These are phyloP conservation scores for Murina feae DNA, from an alignment of 2,113 vertebrate species.

Conservation along the genomic window DNA sequence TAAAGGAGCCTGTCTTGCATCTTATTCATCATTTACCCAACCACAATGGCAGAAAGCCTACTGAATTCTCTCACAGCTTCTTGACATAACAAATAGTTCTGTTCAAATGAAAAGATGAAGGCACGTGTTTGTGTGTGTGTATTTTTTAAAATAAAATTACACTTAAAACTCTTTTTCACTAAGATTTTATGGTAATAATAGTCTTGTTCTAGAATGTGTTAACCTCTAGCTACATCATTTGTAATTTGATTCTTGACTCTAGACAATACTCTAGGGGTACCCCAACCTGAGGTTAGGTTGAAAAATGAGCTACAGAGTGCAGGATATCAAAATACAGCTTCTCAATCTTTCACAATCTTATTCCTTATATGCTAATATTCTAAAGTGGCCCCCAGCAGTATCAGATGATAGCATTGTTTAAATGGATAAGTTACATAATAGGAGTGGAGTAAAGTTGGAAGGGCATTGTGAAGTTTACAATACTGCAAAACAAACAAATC, in stretches of 20 bases:
- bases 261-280: neutral
- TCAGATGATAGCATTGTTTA: neutral
- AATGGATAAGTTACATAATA: neutral
- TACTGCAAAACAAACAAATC: neutral
- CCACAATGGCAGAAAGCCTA: slow-evolving; percentile 72
- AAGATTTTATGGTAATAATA: slow-evolving; percentile 59
- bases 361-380: neutral
- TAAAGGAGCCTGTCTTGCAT: slow-evolving; percentile 75
- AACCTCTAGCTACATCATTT: neutral
- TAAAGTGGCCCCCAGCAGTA: neutral
- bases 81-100: slow-evolving; percentile 79
- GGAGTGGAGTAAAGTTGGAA: neutral
- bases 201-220: slow-evolving; percentile 45
- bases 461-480: neutral
- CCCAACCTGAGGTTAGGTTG: neutral
- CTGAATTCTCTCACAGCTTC: slow-evolving; percentile 74
- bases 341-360: neutral
- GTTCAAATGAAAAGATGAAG: slow-evolving; percentile 77
- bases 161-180: slow-evolving; percentile 39
- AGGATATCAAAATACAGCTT: neutral
- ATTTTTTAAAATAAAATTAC: slow-evolving; percentile 70
- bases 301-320: neutral
- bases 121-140: slow-evolving; percentile 53
- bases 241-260: neutral
- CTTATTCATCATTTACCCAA: slow-evolving; percentile 80